Evolutionary conservation across 2,113 vertebrate species (phyloP).

Genomic region (Columbina picui): DNA sequence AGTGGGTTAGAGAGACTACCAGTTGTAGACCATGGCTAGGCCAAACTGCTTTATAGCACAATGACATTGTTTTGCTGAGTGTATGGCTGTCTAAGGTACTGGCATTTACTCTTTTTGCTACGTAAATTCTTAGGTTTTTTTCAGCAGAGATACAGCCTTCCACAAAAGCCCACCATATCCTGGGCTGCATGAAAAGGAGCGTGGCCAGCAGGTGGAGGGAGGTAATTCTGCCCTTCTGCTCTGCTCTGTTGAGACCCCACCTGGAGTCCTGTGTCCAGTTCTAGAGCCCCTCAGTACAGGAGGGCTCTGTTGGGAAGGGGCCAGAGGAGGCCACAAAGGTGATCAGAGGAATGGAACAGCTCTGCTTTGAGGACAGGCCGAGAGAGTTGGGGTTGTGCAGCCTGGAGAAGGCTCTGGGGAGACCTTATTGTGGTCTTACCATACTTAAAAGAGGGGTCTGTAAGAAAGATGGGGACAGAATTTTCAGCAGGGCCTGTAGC

Average conservation of each 20-base stretch:
- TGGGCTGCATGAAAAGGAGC: not conserved
- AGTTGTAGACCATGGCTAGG: not conserved
- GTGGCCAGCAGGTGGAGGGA: not conserved
- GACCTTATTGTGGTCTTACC: not conserved
- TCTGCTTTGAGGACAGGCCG: not conserved
- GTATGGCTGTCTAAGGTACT: not conserved
- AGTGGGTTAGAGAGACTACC: not conserved
- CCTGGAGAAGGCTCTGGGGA: not conserved
- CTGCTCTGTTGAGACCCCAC: not conserved
- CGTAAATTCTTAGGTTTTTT: not conserved
- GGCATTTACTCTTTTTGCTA: not conserved
- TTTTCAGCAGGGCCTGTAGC: not conserved
- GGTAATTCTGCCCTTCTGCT: not conserved
- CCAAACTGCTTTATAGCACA: not conserved
- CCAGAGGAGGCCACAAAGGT: not conserved
- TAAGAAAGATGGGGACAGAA: too few relatives aligned
- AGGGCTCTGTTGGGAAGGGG: not conserved
- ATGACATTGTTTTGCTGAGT: not conserved
- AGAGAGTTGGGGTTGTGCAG: not conserved
- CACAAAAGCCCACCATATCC: accelerated
- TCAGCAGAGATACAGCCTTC: not conserved
- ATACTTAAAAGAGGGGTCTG: not conserved
- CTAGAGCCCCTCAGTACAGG: not conserved
- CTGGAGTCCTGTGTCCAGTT: not conserved
- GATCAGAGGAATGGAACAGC: not conserved